Conservation (phyloP, 2,888 invertebrate genomes). For the Exocentrus adspersus region DNA sequence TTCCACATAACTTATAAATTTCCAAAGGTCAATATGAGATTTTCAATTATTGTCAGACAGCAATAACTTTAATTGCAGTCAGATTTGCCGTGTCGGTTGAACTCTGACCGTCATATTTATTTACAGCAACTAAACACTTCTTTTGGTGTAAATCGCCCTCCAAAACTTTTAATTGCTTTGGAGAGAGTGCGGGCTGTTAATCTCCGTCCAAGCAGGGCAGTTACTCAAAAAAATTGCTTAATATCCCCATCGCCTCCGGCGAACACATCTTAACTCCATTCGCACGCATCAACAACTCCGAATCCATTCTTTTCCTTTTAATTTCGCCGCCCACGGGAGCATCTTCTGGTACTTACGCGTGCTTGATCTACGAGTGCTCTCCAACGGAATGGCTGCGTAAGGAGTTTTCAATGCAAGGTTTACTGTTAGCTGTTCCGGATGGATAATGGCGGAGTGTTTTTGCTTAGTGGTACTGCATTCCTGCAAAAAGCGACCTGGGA, state of each 20-base stretch:
- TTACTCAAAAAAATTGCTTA: constrained; percentile 46
- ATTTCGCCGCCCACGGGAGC: constrained; percentile 40
- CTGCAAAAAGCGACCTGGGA: background rate
- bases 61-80: too few species aligned
- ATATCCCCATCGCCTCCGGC: constrained; percentile 39
- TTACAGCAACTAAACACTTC: background rate
- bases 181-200: constrained; percentile 33
- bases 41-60: too few species aligned
- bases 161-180: constrained; percentile 38
- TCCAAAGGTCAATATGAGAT: too few species aligned
- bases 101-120: too few species aligned
- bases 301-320: constrained; percentile 41
- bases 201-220: constrained; percentile 29
- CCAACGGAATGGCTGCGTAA: constrained; percentile 19
- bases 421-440: constrained; percentile 12
- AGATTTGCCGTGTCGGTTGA: too few species aligned
- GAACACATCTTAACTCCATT: constrained; percentile 30
- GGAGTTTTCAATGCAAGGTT: constrained; percentile 19
- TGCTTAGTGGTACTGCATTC: background rate
- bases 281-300: constrained; percentile 36
- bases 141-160: constrained; percentile 5
- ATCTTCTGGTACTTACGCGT: constrained; percentile 26
- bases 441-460: constrained; percentile 3
- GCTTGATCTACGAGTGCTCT: constrained; percentile 29
- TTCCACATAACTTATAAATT: too few species aligned